Base-by-base conservation (phyloP, 2,888 invertebrate species). In the Lithodes maja region DNA sequence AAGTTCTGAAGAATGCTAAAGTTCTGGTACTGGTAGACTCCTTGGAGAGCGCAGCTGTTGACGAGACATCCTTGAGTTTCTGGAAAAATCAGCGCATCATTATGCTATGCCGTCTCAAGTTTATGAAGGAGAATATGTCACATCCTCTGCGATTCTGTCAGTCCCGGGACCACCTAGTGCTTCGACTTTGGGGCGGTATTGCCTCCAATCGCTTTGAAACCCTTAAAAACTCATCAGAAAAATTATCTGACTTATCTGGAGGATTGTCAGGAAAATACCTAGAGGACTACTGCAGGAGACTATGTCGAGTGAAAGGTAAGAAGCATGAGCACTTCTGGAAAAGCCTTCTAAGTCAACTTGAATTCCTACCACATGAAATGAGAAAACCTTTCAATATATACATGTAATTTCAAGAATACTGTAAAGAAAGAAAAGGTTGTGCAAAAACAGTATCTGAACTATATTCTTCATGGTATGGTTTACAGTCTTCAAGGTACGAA, bases 371-470 rank as follows among this genome's bases (percentile, higher is more conserved):
- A 68, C 9, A 54, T 3, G 85, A 85, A 53, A 85, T 85, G 54
- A 85, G 80, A 69, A 85, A 85, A 17, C 85, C 85, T 3, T 85
- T 85, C 54, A 85, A 85, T 53, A 80, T 71, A 49, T 54, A 85
- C 33, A n/a, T 9, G 71, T 2, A 71, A 33, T 49, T 75, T 74
- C 17, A 17, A 52, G 81, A 52, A 52, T 80, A 33, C 12, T 50
- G 50, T 17, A 49, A 3, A 55, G 2, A 55, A 1, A 81, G 7
- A 12, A 12, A 52, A 7, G 50, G 74, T 9, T 55, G 15, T 75
- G 86, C 61, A 75, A 86, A 86, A 55, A 86, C 81, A 33, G 15
- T n/a, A 81, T 81, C 86, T 55, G 86, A 86, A 74, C 15, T 86
- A 15, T 86, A 86, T 15, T 1, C 55, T 33, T n/a, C 69, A 52